These are phyloP conservation scores for Agrilus biguttatus DNA, from an alignment of 2,888 invertebrate species.

Conservation along the genomic window DNA sequence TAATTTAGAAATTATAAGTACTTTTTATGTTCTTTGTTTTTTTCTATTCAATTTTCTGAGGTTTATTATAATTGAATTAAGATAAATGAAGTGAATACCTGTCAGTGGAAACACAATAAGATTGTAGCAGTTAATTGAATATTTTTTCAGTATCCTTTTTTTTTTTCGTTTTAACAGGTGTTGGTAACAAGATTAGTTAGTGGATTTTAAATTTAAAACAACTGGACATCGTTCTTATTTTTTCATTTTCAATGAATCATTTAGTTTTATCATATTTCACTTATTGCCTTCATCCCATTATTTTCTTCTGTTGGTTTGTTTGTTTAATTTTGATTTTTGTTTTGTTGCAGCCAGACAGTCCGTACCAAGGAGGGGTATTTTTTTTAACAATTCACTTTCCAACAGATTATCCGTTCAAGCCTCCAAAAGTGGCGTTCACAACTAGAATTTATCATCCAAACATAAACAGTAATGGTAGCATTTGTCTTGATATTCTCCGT, in stretches of 20 bases:
- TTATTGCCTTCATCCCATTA: not conserved
- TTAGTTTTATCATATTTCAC: not conserved
- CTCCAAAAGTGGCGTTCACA: constrained; percentile 99
- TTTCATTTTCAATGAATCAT: too few species aligned
- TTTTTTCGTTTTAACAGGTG: not conserved
- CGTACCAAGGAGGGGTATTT: constrained; percentile 99
- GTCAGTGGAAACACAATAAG: not conserved
- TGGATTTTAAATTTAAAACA: too few species aligned
- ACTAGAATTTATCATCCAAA: constrained; percentile 99
- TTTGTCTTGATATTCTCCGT: constrained; percentile 99
- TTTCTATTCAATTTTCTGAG: too few species aligned
- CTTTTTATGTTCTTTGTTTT: too few species aligned
- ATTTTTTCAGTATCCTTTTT: not conserved
- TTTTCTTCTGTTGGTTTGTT: not conserved
- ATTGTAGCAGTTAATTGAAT: not conserved
- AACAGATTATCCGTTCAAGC: constrained; percentile 99
- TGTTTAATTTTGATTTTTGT: constrained; percentile 12
- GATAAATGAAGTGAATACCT: not conserved
- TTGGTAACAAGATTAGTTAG: not conserved
- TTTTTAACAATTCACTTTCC: constrained; percentile 99
- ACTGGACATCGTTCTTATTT: not conserved
- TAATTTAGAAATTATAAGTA: too few species aligned
- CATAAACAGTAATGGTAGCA: constrained; percentile 99
- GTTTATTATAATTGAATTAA: too few species aligned
- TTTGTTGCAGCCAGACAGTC: constrained; percentile 86